Evolutionary conservation across 2,113 vertebrate genomes (phyloP).

Genomic region (Phoxinus phoxinus): DNA sequence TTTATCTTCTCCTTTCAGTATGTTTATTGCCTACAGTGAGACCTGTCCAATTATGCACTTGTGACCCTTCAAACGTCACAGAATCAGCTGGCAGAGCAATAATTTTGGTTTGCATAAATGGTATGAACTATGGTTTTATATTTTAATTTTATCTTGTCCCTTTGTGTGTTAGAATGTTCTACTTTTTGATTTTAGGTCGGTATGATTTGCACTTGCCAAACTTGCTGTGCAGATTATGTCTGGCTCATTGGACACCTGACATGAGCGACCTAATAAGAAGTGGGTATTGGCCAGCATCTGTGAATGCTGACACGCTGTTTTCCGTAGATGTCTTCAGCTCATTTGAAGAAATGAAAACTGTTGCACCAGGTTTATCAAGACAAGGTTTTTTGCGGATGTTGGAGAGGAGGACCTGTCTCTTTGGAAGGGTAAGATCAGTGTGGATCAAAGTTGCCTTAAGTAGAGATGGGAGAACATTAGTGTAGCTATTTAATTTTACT

Average conservation of each 20-base stretch:
- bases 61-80: background rate
- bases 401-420: background rate
- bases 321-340: background rate
- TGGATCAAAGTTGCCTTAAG: background rate
- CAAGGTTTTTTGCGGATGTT: slow-evolving; percentile 10
- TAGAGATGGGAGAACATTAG: no score
- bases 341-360: slow-evolving; percentile 2
- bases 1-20: background rate
- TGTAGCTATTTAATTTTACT: no score
- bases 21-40: slow-evolving; percentile 12
- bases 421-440: slow-evolving; percentile 22
- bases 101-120: slow-evolving; percentile 3
- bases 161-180: background rate
- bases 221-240: background rate
- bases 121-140: background rate
- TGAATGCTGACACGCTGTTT: background rate
- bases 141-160: background rate
- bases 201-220: background rate
- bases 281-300: slow-evolving; percentile 5
- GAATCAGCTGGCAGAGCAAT: slow-evolving; percentile 14
- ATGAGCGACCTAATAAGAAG: slow-evolving; percentile 2
- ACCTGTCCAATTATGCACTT: background rate
- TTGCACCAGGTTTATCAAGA: background rate
- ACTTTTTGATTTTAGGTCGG: background rate
- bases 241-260: slow-evolving; percentile 22